Conservation (phyloP, 2,888 invertebrate species). For the Patella depressa region DNA sequence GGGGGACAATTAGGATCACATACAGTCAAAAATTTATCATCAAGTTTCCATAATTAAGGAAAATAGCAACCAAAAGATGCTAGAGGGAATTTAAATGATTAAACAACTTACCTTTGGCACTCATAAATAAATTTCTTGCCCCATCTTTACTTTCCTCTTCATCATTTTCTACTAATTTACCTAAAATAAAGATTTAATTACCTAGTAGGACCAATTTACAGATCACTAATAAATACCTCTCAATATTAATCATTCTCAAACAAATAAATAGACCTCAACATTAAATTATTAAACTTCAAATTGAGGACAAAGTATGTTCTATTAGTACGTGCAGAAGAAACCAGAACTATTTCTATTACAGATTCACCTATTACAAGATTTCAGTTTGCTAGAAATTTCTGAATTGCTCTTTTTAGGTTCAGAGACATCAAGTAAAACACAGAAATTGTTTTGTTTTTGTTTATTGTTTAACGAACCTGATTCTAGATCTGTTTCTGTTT, state of each 20-base stretch:
- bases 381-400: no score
- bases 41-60: no score
- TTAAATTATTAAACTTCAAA: no score
- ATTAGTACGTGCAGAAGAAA: no score
- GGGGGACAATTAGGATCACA: no score
- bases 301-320: no score
- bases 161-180: background rate
- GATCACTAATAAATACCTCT: background rate
- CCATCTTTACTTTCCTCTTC: conserved; percentile 31
- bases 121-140: conserved; percentile 54
- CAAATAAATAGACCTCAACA: no score
- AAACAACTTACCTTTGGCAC: conserved; percentile 56
- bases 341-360: no score
- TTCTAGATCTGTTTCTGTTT: background rate
- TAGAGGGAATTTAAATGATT: background rate
- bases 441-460: background rate
- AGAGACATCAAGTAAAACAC: no score
- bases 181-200: background rate
- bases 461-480: background rate
- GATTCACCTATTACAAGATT: no score
- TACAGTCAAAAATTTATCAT: no score
- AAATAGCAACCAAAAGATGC: background rate
- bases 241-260: background rate
- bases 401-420: no score
- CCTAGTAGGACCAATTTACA: background rate